These are phyloP conservation scores for Thinocorus orbignyianus DNA, from an alignment of 2,113 vertebrate genomes.

Conservation along the genomic window DNA sequence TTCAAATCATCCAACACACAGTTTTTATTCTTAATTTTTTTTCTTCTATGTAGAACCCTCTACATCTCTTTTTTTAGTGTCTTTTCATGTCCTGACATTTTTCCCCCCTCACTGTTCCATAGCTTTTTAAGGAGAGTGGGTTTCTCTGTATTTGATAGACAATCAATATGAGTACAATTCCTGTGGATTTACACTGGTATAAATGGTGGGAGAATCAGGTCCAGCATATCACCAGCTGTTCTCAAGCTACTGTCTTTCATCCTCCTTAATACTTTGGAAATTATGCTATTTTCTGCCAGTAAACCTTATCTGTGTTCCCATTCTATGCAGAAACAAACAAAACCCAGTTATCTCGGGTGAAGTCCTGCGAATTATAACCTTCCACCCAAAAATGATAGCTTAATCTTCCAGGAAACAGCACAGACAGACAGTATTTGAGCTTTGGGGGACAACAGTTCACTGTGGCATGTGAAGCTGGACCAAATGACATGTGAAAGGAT, in stretches of 20 bases:
- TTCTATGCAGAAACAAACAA: background rate
- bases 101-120: background rate
- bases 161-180: background rate
- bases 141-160: background rate
- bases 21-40: background rate
- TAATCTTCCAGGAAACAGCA: constrained; percentile 28
- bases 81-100: background rate
- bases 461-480: background rate
- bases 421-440: constrained; percentile 1
- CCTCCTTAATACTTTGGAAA: background rate
- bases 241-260: background rate
- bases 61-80: background rate
- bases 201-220: background rate
- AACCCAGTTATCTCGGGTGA: background rate
- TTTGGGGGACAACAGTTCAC: background rate
- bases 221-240: background rate
- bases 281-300: background rate
- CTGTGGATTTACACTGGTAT: background rate
- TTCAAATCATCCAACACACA: background rate
- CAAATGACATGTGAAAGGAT: background rate
- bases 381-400: background rate
- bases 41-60: background rate
- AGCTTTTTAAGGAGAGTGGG: background rate
- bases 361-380: background rate
- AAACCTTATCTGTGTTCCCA: background rate